Evolutionary conservation across 2,113 vertebrate genomes (phyloP).

Genomic region (Strigops habroptila): DNA sequence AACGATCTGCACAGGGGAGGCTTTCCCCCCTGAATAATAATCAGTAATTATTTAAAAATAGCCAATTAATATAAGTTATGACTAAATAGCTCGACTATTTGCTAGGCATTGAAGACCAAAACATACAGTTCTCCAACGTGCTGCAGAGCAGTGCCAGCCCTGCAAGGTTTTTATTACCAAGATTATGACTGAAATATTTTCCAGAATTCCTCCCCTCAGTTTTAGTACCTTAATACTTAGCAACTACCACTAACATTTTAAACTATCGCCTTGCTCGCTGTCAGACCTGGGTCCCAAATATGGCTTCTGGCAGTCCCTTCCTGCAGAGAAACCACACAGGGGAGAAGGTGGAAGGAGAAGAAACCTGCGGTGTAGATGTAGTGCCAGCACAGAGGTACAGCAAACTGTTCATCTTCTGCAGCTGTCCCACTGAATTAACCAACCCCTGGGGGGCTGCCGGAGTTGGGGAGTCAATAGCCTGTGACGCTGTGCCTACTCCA

Average conservation of each 20-base stretch:
- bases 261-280: neutral
- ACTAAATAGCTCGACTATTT: conserved; percentile 8
- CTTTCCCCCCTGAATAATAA: neutral
- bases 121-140: neutral
- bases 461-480: neutral
- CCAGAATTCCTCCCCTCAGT: neutral
- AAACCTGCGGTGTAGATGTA: neutral
- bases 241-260: neutral
- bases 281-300: neutral
- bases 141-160: neutral
- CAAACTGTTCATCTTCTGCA: rapidly evolving
- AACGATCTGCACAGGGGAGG: neutral
- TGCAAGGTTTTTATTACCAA: conserved; percentile 2
- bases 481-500: rapidly evolving
- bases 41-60: neutral
- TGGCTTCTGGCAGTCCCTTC: neutral
- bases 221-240: neutral
- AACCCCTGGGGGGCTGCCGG: rapidly evolving
- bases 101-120: conserved; percentile 4
- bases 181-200: conserved; percentile 22
- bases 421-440: neutral
- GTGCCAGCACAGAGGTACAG: rapidly evolving
- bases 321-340: neutral
- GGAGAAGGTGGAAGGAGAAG: neutral
- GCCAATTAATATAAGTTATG: neutral